A percentile compares a stretch with the other conserved stretches of the same genome.
phyloP scores from a whole-genome alignment of 2,113 vertebrate species.

The Sinocyclocheilus grahami region DNA sequence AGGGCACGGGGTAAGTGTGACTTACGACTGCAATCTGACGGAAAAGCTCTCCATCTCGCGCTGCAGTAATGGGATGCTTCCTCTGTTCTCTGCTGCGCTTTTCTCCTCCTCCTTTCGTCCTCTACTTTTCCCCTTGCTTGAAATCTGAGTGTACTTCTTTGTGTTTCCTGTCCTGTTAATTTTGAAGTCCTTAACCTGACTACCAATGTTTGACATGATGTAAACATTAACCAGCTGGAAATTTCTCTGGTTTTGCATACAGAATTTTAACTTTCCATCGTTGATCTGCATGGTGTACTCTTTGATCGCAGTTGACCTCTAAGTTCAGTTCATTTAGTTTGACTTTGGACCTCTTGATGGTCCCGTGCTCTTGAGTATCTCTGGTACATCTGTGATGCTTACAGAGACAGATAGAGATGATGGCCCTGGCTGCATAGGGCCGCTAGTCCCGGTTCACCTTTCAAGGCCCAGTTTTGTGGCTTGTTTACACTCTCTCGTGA shows the following conservation, averaged over 20 bases:
- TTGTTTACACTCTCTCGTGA: conserved; percentile 64
- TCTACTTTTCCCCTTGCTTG: conserved; percentile 64
- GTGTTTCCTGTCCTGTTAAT: not conserved
- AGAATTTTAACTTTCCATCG: not conserved
- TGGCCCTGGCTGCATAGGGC: not conserved
- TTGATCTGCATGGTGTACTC: not conserved
- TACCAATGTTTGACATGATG: conserved; percentile 1
- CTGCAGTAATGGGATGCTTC: conserved; percentile 52
- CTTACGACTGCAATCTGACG: conserved; percentile 37
- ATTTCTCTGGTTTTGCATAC: not conserved
- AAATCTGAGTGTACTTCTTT: conserved; percentile 56
- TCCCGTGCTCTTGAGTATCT: not conserved
- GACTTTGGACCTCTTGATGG: conserved; percentile 47
- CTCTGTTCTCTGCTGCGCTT: conserved; percentile 51
- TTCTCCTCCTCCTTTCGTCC: conserved; percentile 59
- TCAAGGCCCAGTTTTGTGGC: conserved; percentile 38
- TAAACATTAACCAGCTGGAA: conserved; percentile 23
- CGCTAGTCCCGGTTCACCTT: conserved; percentile 43
- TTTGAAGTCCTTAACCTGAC: conserved; percentile 14
- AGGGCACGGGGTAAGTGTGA: conserved; percentile 79
- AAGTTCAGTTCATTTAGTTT: conserved; percentile 42
- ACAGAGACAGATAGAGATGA: not conserved
- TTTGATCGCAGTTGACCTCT: conserved; percentile 25
- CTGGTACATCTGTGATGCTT: not conserved
- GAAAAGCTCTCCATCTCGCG: conserved; percentile 45